Base-by-base conservation (phyloP, 2,888 invertebrate species). In the Rambutsinella grinnellia region DNA sequence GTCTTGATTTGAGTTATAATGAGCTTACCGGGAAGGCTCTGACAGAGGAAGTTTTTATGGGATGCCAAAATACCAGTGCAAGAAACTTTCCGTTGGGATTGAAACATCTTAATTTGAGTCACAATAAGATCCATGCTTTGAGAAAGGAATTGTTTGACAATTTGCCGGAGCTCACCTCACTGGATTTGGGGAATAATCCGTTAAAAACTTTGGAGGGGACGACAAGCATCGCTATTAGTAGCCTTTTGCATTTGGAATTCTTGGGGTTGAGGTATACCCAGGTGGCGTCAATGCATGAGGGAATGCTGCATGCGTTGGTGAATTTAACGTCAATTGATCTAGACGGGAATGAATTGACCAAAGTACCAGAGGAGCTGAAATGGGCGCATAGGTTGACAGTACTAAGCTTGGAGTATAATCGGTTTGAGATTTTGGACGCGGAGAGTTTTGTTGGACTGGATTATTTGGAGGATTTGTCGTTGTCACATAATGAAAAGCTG, bases 181-280 rank as follows among this genome's bases (percentile, higher is more conserved):
- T 96, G 58, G 90, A 90, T 83, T 87, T 96, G 24, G 90, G 91
- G 78, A 89, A 90, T n/a, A 96, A 96, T 86, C 93, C 92, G 0
- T 88, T 96, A 15, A 88, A 88, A 15, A 88, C 90, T 0, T 89
- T 94, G 5, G 92, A 93, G 84, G 87, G 89, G 6, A 88, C 88
- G 15, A 92, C 93, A 3, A 57, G 57, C 27, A 58, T 0, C 84
- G 89, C 78, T 0, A 89, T 95, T 21, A 89, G 90, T 0, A 90
- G 90, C 74, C 86, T 94, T 58, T 85, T 88, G 0, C 87, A 88
- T 82, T 86, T 94, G 53, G 91, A 92, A 69, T 74, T 26, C 19
- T 70, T 84, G 62, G 65, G 79, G n/a, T 53, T 84, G 68, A 76
- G 76, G 0, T 23, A 72, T 21, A 78, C 80, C 0, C 21, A 44